Conservation (phyloP, 2,888 invertebrate species). For the Agrypnus murinus region DNA sequence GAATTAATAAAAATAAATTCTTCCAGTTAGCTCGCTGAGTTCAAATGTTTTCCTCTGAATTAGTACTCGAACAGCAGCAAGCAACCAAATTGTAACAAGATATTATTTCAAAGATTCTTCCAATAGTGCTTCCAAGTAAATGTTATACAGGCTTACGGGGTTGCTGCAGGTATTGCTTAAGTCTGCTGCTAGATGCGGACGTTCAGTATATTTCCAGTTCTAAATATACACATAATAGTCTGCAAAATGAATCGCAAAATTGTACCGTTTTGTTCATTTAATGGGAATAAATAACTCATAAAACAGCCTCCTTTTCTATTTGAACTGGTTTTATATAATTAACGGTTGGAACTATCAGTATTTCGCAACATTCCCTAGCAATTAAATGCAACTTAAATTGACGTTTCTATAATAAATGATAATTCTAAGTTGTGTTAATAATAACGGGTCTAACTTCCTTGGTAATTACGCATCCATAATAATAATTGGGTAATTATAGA, state of each 20-base stretch:
- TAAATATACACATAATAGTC: too few species aligned
- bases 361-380: conserved; percentile 17
- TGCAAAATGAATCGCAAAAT: not conserved
- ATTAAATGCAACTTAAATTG: conserved; percentile 16
- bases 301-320: not conserved
- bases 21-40: too few species aligned
- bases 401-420: conserved; percentile 7
- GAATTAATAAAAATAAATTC: too few species aligned
- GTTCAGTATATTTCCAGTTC: too few species aligned
- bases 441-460: conserved; percentile 17
- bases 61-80: too few species aligned
- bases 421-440: conserved; percentile 1
- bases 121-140: too few species aligned
- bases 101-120: too few species aligned
- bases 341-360: not conserved
- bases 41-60: too few species aligned
- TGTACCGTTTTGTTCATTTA: conserved; percentile 1
- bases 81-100: too few species aligned
- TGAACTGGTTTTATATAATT: conserved; percentile 21
- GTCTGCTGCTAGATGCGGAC: too few species aligned
- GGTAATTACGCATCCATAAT: not conserved
- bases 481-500: not conserved
- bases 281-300: not conserved
- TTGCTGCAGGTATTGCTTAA: too few species aligned
- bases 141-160: too few species aligned